These are phyloP conservation scores for Nomada hirtipes DNA, from an alignment of 2,888 invertebrate species.

Conservation along the genomic window DNA sequence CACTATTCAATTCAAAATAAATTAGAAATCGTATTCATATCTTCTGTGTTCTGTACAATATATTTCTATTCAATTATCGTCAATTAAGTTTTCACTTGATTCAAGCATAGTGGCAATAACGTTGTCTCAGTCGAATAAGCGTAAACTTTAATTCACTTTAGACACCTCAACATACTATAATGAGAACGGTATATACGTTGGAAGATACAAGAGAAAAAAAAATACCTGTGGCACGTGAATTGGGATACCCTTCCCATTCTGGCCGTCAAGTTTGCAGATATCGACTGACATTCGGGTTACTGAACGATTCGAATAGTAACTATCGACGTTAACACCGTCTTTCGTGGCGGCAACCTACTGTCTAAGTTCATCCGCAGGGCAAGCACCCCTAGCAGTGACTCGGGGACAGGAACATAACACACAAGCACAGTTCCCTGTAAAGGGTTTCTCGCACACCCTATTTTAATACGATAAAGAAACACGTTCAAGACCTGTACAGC, in stretches of 20 bases:
- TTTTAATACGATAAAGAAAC: conserved; percentile 62
- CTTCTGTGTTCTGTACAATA: no score
- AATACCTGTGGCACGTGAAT: conserved; percentile 61
- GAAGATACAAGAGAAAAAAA: neutral
- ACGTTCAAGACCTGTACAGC: conserved; percentile 41
- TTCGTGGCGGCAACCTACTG: conserved; percentile 67
- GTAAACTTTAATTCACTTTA: no score
- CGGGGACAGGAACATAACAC: conserved; percentile 78
- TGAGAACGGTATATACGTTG: no score
- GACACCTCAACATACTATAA: no score
- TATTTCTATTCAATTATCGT: no score
- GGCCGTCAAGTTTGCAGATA: conserved; percentile 62
- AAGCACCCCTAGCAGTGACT: conserved; percentile 80
- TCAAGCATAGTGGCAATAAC: no score
- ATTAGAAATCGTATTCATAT: no score
- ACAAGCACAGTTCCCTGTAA: conserved; percentile 55
- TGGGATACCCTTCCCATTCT: conserved; percentile 57
- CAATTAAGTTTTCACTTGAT: no score
- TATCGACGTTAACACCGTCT: conserved; percentile 68
- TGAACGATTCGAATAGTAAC: conserved; percentile 38
- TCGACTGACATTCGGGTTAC: conserved; percentile 65
- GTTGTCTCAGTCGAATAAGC: no score
- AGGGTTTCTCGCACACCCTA: conserved; percentile 50
- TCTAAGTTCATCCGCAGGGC: conserved; percentile 78
- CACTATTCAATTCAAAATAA: no score